Conservation (phyloP, 2,888 invertebrate species). For the Abrostola tripartita region DNA sequence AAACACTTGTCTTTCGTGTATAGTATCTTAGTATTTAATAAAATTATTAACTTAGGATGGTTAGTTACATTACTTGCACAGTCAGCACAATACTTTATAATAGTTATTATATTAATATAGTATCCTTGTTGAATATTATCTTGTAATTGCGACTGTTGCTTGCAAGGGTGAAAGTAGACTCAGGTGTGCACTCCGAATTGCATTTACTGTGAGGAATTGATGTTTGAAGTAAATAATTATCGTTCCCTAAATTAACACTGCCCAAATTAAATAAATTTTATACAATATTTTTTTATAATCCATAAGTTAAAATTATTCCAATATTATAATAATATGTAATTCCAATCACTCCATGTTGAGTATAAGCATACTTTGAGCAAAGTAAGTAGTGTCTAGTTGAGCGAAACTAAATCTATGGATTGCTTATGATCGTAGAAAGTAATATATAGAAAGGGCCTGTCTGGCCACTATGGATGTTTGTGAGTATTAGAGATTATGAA, state of each 20-base stretch:
- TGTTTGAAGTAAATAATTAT: conserved; percentile 58
- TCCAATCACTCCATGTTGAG: conserved; percentile 74
- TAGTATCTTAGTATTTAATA: conserved; percentile 61
- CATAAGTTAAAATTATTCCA: conserved; percentile 61
- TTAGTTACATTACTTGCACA: conserved; percentile 74
- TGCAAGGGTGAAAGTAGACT: conserved; percentile 37
- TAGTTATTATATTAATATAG: conserved; percentile 64
- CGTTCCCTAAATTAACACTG: conserved; percentile 70
- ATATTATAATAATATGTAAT: conserved; percentile 55
- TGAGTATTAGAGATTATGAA: conserved; percentile 33
- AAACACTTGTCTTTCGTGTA: conserved; percentile 65
- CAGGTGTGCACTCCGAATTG: conserved; percentile 57
- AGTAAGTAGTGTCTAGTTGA: conserved; percentile 55
- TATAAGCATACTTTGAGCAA: conserved; percentile 68
- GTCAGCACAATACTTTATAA: conserved; percentile 75
- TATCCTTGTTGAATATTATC: conserved; percentile 60
- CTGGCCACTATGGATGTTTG: conserved; percentile 42
- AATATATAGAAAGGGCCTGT: conserved; percentile 39
- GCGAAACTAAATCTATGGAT: conserved; percentile 51
- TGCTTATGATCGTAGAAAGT: conserved; percentile 51
- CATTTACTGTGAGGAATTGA: conserved; percentile 76
- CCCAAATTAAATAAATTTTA: conserved; percentile 66
- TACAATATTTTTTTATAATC: conserved; percentile 73
- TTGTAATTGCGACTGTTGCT: conserved; percentile 52
- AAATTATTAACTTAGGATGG: conserved; percentile 61